Conservation (phyloP, 2,113 vertebrate genomes). For the Notothenia rossii region DNA sequence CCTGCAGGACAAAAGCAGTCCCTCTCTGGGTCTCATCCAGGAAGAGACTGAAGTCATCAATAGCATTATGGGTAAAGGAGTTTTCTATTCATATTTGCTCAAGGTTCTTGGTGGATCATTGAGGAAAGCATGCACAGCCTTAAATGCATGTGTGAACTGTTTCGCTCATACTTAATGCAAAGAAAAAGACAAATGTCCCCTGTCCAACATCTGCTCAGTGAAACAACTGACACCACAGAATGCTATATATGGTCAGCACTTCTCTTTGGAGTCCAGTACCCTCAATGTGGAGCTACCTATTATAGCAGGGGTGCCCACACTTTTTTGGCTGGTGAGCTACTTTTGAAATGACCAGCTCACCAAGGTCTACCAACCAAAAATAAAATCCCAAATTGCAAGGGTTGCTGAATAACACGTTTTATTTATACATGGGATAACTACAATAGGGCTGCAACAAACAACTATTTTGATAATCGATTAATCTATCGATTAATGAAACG, state of each 20-base stretch:
- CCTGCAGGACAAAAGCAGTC: slow-evolving; percentile 86
- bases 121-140: background rate
- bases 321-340: no score
- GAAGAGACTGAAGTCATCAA: slow-evolving; percentile 90
- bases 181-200: background rate
- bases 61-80: slow-evolving; percentile 87
- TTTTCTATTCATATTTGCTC: background rate
- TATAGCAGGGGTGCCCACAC: no score
- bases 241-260: background rate
- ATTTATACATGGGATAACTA: no score
- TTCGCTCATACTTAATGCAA: background rate
- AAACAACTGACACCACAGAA: background rate
- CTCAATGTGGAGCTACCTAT: no score
- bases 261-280: background rate
- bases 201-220: background rate
- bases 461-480: no score
- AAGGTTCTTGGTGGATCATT: background rate
- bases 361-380: no score
- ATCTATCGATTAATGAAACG: no score
- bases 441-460: no score
- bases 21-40: slow-evolving; percentile 89
- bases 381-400: no score
- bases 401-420: no score
- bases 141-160: background rate
- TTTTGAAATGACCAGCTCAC: no score